Evolutionary conservation across 2,888 invertebrate genomes (phyloP).

Genomic region (Thumatha senex): DNA sequence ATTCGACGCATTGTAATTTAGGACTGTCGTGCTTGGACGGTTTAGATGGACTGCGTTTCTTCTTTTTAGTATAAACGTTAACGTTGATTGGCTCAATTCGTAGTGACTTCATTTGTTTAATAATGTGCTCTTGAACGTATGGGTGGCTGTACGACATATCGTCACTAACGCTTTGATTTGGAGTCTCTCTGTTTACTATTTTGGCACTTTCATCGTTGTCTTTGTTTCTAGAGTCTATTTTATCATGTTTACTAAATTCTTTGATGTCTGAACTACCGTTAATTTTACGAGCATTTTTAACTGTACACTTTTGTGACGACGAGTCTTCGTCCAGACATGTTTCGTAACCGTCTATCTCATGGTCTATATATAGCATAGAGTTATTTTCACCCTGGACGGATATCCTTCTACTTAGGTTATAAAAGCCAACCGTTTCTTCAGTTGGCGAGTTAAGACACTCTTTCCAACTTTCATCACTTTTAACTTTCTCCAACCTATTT

Average conservation of each 20-base stretch:
- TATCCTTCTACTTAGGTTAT: conserved; percentile 60
- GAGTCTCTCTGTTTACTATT: conserved; percentile 44
- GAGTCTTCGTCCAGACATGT: conserved; percentile 85
- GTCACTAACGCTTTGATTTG: conserved; percentile 49
- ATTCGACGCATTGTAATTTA: conserved; percentile 76
- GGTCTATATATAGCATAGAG: conserved; percentile 74
- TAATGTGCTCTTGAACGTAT: conserved; percentile 76
- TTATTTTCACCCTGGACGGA: conserved; percentile 71
- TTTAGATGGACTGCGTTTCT: conserved; percentile 69
- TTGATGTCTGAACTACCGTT: conserved; percentile 68
- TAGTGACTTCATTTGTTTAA: conserved; percentile 78
- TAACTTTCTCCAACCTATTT: conserved; percentile 56
- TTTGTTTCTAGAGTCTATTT: conserved; percentile 64
- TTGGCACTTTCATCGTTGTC: conserved; percentile 68
- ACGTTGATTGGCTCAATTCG: conserved; percentile 74
- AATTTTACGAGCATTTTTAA: conserved; percentile 71
- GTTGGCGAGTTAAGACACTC: conserved; percentile 68
- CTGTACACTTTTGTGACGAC: conserved; percentile 58
- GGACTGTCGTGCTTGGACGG: conserved; percentile 60
- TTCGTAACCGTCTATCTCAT: conserved; percentile 83
- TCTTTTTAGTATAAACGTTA: conserved; percentile 60
- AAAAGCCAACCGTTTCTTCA: conserved; percentile 56
- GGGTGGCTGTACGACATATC: conserved; percentile 62
- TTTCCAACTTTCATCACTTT: conserved; percentile 74
- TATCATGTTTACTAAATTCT: conserved; percentile 70